A percentile compares a stretch with the other conserved stretches of the same genome.
These are phyloP conservation scores for Aelia acuminata DNA, from an alignment of 2,888 invertebrate species.

Conservation along the genomic window DNA sequence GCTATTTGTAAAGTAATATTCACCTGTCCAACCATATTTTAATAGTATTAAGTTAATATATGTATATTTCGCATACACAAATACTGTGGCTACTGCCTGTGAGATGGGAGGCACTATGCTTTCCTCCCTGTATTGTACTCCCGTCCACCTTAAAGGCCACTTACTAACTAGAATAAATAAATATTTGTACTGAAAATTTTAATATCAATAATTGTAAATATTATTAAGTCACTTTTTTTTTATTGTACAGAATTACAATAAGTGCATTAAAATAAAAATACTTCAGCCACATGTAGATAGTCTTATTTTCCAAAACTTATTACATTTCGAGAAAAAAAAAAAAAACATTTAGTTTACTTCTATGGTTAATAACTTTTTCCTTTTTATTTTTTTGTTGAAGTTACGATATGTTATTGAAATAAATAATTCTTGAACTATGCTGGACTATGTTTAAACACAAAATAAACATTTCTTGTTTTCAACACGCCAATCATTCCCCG, in stretches of 20 bases:
- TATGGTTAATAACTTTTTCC: not conserved
- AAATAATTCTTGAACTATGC: not conserved
- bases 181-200: conserved; percentile 1
- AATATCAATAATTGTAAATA: conserved; percentile 24
- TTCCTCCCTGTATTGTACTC: not conserved
- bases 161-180: not conserved
- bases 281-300: not conserved
- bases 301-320: not conserved
- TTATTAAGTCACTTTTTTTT: not conserved
- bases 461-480: not conserved
- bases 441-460: not conserved
- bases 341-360: not conserved
- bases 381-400: not conserved
- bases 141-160: not conserved
- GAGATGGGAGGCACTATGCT: conserved; percentile 4
- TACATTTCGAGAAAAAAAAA: not conserved
- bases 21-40: not conserved
- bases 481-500: not conserved
- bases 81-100: not conserved
- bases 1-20: not conserved
- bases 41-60: conserved; percentile 1
- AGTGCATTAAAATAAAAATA: conserved; percentile 13
- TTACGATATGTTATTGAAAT: not conserved
- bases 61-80: not conserved
- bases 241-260: not conserved